phyloP scores from a whole-genome alignment of 2,888 invertebrate species.

The Patella pellucida region DNA sequence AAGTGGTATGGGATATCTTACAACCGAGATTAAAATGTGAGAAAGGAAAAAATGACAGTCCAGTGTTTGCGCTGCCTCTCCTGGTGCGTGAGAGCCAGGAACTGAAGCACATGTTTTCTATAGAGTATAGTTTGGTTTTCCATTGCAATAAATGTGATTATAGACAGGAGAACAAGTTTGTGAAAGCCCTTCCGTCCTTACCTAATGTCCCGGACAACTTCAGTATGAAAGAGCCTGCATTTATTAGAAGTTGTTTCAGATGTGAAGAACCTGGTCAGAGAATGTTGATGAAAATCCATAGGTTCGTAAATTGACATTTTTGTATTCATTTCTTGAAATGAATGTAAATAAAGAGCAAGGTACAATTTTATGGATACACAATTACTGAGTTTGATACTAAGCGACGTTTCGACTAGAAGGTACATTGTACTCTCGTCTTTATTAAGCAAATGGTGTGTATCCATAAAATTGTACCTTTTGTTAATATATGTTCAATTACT shows the following conservation, averaged over 20 bases:
- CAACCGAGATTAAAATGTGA: constrained; percentile 61
- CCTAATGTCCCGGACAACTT: constrained; percentile 57
- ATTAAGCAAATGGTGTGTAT: too few relatives aligned
- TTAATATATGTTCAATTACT: too few relatives aligned
- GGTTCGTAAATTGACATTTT: constrained; percentile 34
- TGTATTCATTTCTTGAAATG: too few relatives aligned
- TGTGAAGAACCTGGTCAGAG: constrained; percentile 57
- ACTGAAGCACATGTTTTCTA: constrained; percentile 51
- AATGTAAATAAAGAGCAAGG: too few relatives aligned
- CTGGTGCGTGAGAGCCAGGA: constrained; percentile 47
- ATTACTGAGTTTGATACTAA: too few relatives aligned
- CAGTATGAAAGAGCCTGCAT: constrained; percentile 48
- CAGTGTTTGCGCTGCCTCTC: constrained; percentile 64
- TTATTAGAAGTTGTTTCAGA: constrained; percentile 56
- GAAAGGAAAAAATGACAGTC: constrained; percentile 64
- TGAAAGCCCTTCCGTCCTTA: constrained; percentile 58
- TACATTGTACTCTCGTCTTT: too few relatives aligned
- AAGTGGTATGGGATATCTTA: constrained; percentile 56
- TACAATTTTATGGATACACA: too few relatives aligned
- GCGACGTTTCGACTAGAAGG: too few relatives aligned
- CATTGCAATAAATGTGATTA: constrained; percentile 50
- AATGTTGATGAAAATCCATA: constrained; percentile 56
- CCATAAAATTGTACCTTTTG: too few relatives aligned
- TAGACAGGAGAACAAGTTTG: constrained; percentile 44
- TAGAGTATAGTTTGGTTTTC: constrained; percentile 51